Evolutionary conservation across 2,888 invertebrate genomes (phyloP).

Genomic region (Drosophila lacicola): DNA sequence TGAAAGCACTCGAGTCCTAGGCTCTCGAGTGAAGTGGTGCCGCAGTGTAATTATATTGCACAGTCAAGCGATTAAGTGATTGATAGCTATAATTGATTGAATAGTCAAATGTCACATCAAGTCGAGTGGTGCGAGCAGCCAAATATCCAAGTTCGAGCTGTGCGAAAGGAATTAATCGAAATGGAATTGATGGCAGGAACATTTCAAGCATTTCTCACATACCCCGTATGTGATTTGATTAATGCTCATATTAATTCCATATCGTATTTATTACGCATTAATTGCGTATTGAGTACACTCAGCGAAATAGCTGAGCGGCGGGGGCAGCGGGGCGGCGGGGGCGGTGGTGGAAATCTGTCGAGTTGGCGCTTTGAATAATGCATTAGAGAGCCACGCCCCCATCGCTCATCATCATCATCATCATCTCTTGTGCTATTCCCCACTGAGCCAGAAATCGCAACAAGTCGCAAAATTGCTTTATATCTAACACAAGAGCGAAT

Average conservation of each 20-base stretch:
- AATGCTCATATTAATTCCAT: constrained; percentile 48
- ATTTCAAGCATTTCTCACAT: neutral
- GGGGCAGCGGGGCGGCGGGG: neutral
- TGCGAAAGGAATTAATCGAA: constrained; percentile 10
- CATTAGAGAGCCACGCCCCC: neutral
- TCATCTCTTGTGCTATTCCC: neutral
- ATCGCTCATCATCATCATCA: neutral
- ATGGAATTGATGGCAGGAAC: constrained; percentile 15
- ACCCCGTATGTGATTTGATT: constrained; percentile 38
- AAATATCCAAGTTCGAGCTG: constrained; percentile 2
- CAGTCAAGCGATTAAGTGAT: constrained; percentile 41
- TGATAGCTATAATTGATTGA: constrained; percentile 50
- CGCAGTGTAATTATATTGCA: constrained; percentile 8
- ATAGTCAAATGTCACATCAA: constrained; percentile 38
- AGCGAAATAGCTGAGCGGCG: neutral
- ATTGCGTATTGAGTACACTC: constrained; percentile 37
- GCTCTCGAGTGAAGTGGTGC: no score
- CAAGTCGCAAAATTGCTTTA: constrained; percentile 4
- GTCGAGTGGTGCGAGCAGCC: neutral
- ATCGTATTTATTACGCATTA: constrained; percentile 34
- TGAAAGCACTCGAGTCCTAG: neutral
- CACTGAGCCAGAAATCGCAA: constrained; percentile 7
- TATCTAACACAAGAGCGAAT: neutral
- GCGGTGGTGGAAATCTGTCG: neutral
- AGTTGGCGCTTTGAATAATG: constrained; percentile 10